These are phyloP conservation scores for Seira sanloemensis DNA, from an alignment of 2,888 invertebrate species.

Conservation along the genomic window DNA sequence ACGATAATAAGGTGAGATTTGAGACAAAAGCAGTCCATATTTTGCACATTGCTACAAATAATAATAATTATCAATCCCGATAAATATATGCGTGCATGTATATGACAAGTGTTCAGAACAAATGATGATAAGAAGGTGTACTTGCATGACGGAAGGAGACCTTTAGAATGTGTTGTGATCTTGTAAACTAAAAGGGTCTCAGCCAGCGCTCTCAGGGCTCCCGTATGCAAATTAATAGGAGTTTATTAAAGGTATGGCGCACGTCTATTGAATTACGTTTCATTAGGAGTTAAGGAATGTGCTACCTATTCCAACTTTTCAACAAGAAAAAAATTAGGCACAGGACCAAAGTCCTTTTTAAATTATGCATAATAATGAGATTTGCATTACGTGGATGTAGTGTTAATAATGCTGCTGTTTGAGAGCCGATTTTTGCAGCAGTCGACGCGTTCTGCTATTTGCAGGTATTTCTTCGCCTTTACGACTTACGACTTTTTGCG, in stretches of 20 bases:
- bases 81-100: slow-evolving; percentile 8
- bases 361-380: slow-evolving; percentile 54
- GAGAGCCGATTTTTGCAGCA: no score
- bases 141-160: slow-evolving; percentile 48
- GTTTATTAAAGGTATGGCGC: not conserved
- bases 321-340: slow-evolving; percentile 21
- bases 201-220: slow-evolving; percentile 37
- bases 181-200: slow-evolving; percentile 53
- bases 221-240: slow-evolving; percentile 23
- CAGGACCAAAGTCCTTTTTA: slow-evolving; percentile 35
- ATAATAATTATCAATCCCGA: not conserved
- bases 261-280: not conserved
- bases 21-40: not conserved
- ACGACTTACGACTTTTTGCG: slow-evolving; percentile 39
- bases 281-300: not conserved
- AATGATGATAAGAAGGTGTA: slow-evolving; percentile 47
- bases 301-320: slow-evolving; percentile 1
- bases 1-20: slow-evolving; percentile 43
- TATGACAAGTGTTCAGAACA: slow-evolving; percentile 34
- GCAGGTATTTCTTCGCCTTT: slow-evolving; percentile 37
- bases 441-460: not conserved
- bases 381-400: not conserved
- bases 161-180: slow-evolving; percentile 51
- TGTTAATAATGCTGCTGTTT: not conserved
- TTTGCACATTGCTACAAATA: not conserved